Base-by-base conservation (phyloP, 92 coral and sea anemone genomes). In the Actinostola sp. region DNA sequence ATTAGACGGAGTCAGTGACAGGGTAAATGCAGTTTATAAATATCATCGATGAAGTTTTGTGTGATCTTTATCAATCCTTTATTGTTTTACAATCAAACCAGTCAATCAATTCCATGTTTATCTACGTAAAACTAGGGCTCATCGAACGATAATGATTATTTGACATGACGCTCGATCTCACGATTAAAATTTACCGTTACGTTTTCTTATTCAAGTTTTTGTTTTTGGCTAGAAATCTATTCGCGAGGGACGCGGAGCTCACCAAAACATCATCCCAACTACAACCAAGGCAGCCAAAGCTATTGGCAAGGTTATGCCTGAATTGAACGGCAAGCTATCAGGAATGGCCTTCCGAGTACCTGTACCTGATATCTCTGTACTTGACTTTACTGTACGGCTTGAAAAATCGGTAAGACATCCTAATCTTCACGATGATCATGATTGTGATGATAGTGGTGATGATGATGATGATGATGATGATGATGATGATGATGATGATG, bases 331-430 rank as follows among this genome's bases (percentile, higher is more conserved):
- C 54, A 92, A 92, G 78, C 77, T 92, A 70, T 89, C 97, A 69
- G 97, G 97, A 12, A 89, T 92, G 97, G 97, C 97, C 19, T 92
- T 89, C 85, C 87, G 97, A 39, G 97, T 92, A 6, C 97, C 97
- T 58, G 96, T 89, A 2, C 90, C 96, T 59, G 97, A 92, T 86
- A 96, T 92, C 44, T 92, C 97, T 9, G 96, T 92, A 41, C 92
- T 92, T 50, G 97, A 92, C 63, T 83, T 92, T 41, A 92, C 97
- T 3, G 89, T 89, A 51, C 88, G 92, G 16, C 80, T 92, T 44
- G 84, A 89, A 35, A 92, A 86, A 43, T 54, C 58, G 45, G 97
- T 92, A 79, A 81, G 97, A n/a, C n/a, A n/a, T n/a, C n/a, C n/a
- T n/a, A n/a, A n/a, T n/a, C n/a, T n/a, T n/a, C n/a, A n/a, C n/a